Conservation (phyloP, 64 coral and sea anemone species). For the Stylophora pistillata region DNA sequence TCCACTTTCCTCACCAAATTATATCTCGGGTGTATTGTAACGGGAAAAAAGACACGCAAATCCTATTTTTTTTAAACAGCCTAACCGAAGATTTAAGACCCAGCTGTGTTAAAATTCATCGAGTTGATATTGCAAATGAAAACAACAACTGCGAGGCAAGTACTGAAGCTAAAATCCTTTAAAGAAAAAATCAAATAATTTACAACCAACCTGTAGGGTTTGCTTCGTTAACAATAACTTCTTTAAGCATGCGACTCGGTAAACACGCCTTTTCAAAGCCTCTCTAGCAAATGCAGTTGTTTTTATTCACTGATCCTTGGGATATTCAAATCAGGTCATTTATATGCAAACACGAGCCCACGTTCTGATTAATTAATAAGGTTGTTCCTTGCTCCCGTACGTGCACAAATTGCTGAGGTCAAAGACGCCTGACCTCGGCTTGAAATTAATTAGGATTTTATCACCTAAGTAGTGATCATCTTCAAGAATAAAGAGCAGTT, state of each 20-base stretch:
- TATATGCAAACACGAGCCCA: constrained; percentile 2
- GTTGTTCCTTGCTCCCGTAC: background rate
- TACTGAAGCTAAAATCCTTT: background rate
- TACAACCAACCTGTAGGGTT: background rate
- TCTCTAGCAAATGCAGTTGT: constrained; percentile 1
- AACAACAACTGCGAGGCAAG: background rate
- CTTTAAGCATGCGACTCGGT: constrained; percentile 1
- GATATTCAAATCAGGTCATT: constrained; percentile 24
- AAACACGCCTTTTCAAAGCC: constrained; percentile 6
- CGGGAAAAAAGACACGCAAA: background rate
- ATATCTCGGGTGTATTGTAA: background rate
- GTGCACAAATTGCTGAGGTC: background rate
- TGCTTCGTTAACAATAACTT: background rate
- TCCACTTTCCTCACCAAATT: background rate
- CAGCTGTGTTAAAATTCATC: background rate
- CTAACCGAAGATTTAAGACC: background rate
- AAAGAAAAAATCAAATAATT: background rate
- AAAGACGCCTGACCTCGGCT: background rate
- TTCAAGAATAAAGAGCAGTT: background rate
- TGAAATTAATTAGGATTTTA: background rate
- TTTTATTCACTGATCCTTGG: constrained; percentile 38
- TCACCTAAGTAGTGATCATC: background rate
- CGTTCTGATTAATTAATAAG: constrained; percentile 8
- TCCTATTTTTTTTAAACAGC: background rate
- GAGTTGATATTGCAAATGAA: background rate